A percentile compares a stretch with the other conserved stretches of the same genome.
Conservation (phyloP, 2,113 vertebrate species). For the Phrynosoma blainvillii region DNA sequence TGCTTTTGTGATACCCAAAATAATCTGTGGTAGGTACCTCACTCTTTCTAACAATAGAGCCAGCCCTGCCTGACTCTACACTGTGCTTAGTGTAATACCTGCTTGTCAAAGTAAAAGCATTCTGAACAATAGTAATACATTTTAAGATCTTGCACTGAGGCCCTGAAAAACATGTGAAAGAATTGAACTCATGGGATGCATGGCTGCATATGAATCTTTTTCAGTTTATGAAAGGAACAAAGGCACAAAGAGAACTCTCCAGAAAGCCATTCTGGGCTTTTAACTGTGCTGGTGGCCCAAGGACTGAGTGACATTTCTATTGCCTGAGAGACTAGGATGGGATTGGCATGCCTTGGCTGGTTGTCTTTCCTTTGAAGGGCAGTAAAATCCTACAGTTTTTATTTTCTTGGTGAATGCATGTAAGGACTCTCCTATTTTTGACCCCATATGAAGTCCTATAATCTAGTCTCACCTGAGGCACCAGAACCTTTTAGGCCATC, state of each 20-base stretch:
- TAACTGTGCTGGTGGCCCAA: not conserved
- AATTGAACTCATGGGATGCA: not conserved
- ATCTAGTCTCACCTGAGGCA: slow-evolving; percentile 71
- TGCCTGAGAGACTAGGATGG: slow-evolving; percentile 55
- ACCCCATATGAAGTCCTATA: slow-evolving; percentile 72
- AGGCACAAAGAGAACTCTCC: not conserved
- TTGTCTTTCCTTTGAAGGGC: slow-evolving; percentile 64
- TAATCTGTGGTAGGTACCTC: not conserved
- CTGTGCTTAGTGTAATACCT: not conserved
- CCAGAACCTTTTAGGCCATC: slow-evolving; percentile 70
- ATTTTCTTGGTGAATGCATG: slow-evolving; percentile 72
- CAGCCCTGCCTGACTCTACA: not conserved
- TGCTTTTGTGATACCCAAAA: not conserved
- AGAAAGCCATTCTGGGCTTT: not conserved
- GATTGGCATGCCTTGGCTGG: slow-evolving; percentile 63
- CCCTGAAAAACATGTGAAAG: not conserved
- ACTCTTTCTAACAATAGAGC: not conserved
- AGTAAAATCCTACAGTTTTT: slow-evolving; percentile 62
- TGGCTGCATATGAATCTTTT: not conserved
- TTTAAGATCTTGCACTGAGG: not conserved
- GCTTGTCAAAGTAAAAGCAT: not conserved
- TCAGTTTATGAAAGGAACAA: not conserved
- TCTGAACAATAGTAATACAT: not conserved
- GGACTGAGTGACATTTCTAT: slow-evolving; percentile 3
- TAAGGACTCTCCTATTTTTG: slow-evolving; percentile 69